Percentiles rank a stretch among this genome's conserved stretches.
These are phyloP conservation scores for Aphelenchoides avenae DNA, from an alignment of 1,140 invertebrate species.

Conservation along the genomic window DNA sequence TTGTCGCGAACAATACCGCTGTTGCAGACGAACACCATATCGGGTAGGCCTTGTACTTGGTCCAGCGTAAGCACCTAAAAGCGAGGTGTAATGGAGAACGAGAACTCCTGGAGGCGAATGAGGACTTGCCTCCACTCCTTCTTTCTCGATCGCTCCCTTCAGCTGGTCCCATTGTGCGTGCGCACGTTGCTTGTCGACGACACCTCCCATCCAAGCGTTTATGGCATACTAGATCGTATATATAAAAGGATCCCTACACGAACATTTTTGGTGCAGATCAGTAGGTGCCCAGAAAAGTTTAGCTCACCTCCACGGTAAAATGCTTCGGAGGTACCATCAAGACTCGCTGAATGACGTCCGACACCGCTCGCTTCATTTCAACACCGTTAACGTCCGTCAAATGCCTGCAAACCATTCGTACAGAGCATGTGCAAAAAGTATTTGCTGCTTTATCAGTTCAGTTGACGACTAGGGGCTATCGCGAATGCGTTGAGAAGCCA, in stretches of 20 bases:
- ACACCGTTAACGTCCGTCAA: too few relatives aligned
- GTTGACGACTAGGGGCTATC: too few relatives aligned
- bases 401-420: too few relatives aligned
- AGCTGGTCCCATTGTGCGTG: conserved; percentile 49
- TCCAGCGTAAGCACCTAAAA: conserved; percentile 52
- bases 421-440: too few relatives aligned
- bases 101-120: conserved; percentile 1
- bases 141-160: conserved; percentile 51
- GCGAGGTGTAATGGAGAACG: background rate
- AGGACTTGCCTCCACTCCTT: conserved; percentile 47
- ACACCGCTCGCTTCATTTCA: conserved; percentile 35
- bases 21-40: conserved; percentile 58
- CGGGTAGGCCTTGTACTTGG: conserved; percentile 47
- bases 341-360: conserved; percentile 46
- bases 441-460: too few relatives aligned
- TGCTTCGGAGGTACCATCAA: conserved; percentile 58
- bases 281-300: background rate
- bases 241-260: background rate
- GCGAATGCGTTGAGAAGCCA: too few relatives aligned
- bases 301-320: conserved; percentile 51
- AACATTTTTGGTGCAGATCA: background rate
- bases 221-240: conserved; percentile 47
- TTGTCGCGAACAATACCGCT: conserved; percentile 44
- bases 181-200: conserved; percentile 47
- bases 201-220: conserved; percentile 58